These are phyloP conservation scores for Bugula neritina DNA, from an alignment of 2,888 invertebrate species.

Conservation along the genomic window DNA sequence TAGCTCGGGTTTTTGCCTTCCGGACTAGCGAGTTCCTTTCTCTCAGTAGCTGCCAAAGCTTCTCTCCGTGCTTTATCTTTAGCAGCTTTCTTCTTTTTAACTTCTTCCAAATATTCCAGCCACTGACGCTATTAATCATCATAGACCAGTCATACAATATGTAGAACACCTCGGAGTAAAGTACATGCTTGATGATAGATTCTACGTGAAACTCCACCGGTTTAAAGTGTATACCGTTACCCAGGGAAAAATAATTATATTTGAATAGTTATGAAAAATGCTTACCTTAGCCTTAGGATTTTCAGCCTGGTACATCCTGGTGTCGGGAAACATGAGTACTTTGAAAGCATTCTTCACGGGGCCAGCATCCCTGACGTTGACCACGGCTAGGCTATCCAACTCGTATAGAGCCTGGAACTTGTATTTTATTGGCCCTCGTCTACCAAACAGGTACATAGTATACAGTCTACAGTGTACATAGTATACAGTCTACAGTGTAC, in stretches of 20 bases:
- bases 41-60: conserved; percentile 55
- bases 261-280: no score
- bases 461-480: no score
- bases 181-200: no score
- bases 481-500: no score
- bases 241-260: no score
- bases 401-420: conserved; percentile 78
- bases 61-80: conserved; percentile 50
- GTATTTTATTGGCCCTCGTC: conserved; percentile 71
- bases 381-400: conserved; percentile 81
- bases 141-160: no score
- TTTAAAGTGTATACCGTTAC: no score
- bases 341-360: conserved; percentile 88
- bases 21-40: conserved; percentile 3
- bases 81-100: conserved; percentile 68
- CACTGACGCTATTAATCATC: conserved; percentile 81
- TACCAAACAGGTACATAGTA: conserved; percentile 42
- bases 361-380: conserved; percentile 80
- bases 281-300: conserved; percentile 65
- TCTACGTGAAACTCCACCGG: no score
- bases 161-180: no score
- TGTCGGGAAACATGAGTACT: conserved; percentile 85
- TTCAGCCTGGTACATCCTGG: conserved; percentile 83
- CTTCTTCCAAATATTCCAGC: conserved; percentile 84
- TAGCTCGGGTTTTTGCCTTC: background rate